phyloP scores from a whole-genome alignment of 2,888 invertebrate genomes.

The Hyles lineata region DNA sequence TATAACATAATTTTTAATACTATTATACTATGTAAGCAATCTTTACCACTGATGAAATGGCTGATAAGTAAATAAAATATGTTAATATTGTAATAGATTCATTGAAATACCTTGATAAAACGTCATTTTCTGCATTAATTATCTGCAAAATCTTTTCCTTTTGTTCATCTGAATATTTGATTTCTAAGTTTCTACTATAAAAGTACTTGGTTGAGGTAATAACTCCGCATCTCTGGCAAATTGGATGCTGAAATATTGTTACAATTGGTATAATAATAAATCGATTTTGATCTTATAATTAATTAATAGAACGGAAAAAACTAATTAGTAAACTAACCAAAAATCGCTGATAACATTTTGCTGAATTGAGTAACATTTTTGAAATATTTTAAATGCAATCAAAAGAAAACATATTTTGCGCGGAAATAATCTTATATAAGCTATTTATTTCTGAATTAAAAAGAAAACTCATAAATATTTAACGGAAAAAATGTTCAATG shows the following conservation, averaged over 20 bases:
- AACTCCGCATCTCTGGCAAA: slow-evolving; percentile 2
- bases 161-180: slow-evolving; percentile 65
- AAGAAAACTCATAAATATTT: neutral
- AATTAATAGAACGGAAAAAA: neutral
- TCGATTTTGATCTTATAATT: neutral
- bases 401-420: neutral
- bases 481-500: neutral
- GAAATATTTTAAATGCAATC: neutral
- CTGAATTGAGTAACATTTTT: neutral
- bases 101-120: slow-evolving; percentile 60
- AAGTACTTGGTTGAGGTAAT: slow-evolving; percentile 16
- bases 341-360: neutral
- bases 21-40: too few species aligned
- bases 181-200: slow-evolving; percentile 56
- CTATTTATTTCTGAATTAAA: neutral
- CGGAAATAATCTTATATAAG: neutral
- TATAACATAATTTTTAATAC: too few species aligned
- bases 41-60: too few species aligned
- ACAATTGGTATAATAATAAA: neutral
- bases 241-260: slow-evolving; percentile 6
- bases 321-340: neutral
- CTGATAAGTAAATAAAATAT: neutral
- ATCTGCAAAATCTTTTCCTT: slow-evolving; percentile 70
- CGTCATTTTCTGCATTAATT: slow-evolving; percentile 64
- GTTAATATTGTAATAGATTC: neutral